Conservation (phyloP, 2,797 vertebrate species). For the Platalea minor region DNA sequence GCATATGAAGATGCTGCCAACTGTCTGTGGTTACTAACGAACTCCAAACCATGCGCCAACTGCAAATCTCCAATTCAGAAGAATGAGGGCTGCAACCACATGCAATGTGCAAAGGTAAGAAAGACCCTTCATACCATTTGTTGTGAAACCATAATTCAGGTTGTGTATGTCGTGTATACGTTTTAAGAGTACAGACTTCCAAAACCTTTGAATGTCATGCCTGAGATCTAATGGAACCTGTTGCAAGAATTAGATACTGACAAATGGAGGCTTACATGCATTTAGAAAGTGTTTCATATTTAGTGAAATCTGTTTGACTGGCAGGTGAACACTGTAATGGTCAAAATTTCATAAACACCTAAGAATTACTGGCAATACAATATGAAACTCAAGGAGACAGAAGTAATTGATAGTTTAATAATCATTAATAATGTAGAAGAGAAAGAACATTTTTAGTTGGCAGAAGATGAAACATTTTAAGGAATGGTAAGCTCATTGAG, state of each 20-base stretch:
- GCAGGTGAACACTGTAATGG: not conserved
- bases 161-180: not conserved
- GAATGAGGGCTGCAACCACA: slow-evolving; percentile 99
- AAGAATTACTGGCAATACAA: not conserved
- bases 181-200: not conserved
- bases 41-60: slow-evolving; percentile 96
- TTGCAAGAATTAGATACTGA: not conserved
- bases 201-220: not conserved
- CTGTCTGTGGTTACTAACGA: slow-evolving; percentile 95
- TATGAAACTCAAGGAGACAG: not conserved
- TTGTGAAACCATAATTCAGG: not conserved
- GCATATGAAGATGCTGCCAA: slow-evolving; percentile 98
- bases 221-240: not conserved
- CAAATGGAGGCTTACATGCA: not conserved
- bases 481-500: not conserved
- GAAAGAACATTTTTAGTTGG: not conserved
- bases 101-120: slow-evolving; percentile 94
- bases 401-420: not conserved
- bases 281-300: not conserved
- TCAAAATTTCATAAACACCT: not conserved
- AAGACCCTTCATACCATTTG: not conserved
- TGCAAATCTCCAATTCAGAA: slow-evolving; percentile 99
- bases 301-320: not conserved
- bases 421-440: not conserved
- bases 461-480: not conserved